Conservation (phyloP, 2,888 invertebrate genomes). For the Cremastinae sp. region DNA sequence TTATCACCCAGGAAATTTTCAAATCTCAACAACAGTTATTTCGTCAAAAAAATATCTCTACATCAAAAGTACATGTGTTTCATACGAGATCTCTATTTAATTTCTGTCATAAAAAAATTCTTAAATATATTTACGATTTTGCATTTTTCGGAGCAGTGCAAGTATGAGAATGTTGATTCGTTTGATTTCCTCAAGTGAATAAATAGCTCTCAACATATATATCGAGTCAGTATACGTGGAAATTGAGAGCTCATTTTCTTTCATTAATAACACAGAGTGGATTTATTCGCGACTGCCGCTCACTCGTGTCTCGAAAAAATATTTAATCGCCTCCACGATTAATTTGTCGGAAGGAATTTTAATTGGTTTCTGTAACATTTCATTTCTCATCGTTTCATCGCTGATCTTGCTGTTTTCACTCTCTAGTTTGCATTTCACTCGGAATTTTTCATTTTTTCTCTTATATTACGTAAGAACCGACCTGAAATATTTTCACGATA, state of each 20-base stretch:
- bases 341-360: constrained; percentile 3
- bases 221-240: background rate
- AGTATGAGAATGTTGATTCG: constrained; percentile 7
- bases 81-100: no score
- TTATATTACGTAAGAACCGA: no score
- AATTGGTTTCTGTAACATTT: background rate
- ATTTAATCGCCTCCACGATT: background rate
- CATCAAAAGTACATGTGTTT: no score
- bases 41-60: no score
- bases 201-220: constrained; percentile 19
- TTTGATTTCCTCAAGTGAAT: constrained; percentile 33
- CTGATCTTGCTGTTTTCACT: no score
- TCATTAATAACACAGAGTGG: background rate
- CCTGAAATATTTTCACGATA: no score
- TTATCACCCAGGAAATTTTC: constrained; percentile 53
- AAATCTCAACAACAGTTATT: constrained; percentile 33
- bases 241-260: constrained; percentile 1
- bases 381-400: no score
- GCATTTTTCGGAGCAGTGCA: background rate
- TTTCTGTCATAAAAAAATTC: no score
- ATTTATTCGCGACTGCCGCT: constrained; percentile 23
- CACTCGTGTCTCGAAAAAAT: background rate
- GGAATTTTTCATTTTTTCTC: no score
- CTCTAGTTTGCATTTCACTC: no score
- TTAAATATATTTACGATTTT: no score